A percentile compares a stretch with the other conserved stretches of the same genome.
phyloP scores from a whole-genome alignment of 2,113 vertebrate genomes.

The Neopipo cinnamomea region DNA sequence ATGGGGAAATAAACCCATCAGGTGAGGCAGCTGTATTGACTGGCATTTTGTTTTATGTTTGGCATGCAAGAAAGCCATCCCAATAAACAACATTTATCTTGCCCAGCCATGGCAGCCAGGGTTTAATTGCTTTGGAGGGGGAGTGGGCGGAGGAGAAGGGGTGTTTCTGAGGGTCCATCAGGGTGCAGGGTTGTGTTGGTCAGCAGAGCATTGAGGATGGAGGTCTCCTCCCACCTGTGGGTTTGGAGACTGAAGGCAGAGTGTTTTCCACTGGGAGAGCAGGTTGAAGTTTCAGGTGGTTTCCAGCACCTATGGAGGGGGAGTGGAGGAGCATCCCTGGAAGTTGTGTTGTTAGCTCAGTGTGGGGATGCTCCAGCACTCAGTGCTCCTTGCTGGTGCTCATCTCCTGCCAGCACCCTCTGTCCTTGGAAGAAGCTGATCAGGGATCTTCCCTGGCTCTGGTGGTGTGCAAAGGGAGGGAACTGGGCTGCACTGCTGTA shows the following conservation, averaged over 20 bases:
- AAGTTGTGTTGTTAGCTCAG: accelerated
- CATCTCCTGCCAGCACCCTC: background rate
- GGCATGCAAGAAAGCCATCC: conserved; percentile 1
- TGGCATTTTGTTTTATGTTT: conserved; percentile 27
- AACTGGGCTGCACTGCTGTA: background rate
- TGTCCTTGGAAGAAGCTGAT: background rate
- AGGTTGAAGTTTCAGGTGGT: no score
- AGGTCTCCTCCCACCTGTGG: background rate
- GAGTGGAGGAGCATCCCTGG: background rate
- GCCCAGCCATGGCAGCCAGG: background rate
- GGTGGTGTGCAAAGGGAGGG: background rate
- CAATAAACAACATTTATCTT: conserved; percentile 11
- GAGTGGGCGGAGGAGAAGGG: background rate
- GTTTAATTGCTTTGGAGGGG: background rate
- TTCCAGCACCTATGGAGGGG: background rate
- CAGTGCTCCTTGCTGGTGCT: background rate
- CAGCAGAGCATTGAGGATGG: background rate
- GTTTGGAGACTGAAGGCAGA: background rate
- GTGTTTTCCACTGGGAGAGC: accelerated
- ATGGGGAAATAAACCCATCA: background rate
- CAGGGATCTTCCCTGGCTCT: background rate
- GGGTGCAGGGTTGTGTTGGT: background rate
- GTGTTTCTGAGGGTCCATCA: background rate
- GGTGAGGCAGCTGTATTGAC: conserved; percentile 2
- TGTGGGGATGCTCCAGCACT: background rate